These are phyloP conservation scores for Candidula unifasciata DNA, from an alignment of 2,888 invertebrate species.

Conservation along the genomic window DNA sequence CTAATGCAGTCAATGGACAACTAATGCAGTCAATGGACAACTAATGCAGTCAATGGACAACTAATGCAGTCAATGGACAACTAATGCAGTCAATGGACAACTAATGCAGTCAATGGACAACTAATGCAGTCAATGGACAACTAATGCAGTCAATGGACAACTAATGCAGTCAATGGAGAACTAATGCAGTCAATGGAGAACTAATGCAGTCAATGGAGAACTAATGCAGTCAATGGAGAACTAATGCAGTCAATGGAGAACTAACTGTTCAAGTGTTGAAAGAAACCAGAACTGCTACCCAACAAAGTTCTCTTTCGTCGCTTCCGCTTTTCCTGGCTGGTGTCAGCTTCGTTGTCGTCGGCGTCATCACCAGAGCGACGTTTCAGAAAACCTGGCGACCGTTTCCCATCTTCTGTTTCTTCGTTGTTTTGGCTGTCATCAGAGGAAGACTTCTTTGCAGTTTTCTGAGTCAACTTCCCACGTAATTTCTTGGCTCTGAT, in stretches of 20 bases:
- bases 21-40: too few species aligned
- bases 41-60: too few species aligned
- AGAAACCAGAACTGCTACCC: constrained; percentile 14
- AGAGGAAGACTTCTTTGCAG: constrained; percentile 21
- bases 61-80: too few species aligned
- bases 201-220: too few species aligned
- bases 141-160: neutral
- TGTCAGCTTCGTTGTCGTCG: constrained; percentile 29
- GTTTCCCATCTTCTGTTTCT: constrained; percentile 19
- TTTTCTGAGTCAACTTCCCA: neutral
- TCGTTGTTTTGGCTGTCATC: constrained; percentile 10
- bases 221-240: too few species aligned
- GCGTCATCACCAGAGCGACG: constrained; percentile 48
- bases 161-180: too few species aligned
- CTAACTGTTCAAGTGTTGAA: constrained; percentile 22
- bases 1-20: too few species aligned
- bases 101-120: too few species aligned
- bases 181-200: too few species aligned
- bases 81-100: too few species aligned
- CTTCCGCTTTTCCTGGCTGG: constrained; percentile 33
- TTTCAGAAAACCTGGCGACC: constrained; percentile 31
- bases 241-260: neutral
- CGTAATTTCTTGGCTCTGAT: neutral
- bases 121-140: neutral
- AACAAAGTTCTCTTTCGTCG: constrained; percentile 43